Percentiles rank a stretch among this genome's conserved stretches.
These are phyloP conservation scores for Drosophila birchii DNA, from an alignment of 2,888 invertebrate species.

Conservation along the genomic window DNA sequence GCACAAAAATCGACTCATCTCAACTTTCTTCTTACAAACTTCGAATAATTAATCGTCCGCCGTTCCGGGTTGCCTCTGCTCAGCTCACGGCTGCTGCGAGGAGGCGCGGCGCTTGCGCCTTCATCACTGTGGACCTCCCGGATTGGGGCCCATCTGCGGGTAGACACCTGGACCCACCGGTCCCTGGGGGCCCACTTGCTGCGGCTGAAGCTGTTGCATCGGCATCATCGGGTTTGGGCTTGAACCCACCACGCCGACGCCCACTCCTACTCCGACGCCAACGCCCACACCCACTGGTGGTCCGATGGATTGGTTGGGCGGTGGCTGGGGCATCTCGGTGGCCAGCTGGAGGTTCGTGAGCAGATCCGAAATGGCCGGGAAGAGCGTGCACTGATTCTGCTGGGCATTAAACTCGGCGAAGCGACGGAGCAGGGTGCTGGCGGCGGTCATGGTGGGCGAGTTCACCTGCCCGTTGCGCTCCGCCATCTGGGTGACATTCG, in stretches of 20 bases:
- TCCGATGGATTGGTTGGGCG: slow-evolving; percentile 85
- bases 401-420: slow-evolving; percentile 90
- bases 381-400: slow-evolving; percentile 95
- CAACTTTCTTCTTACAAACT: background rate
- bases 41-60: slow-evolving; percentile 29
- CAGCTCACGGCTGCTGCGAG: slow-evolving; percentile 67
- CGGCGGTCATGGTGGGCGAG: slow-evolving; percentile 87
- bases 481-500: slow-evolving; percentile 94
- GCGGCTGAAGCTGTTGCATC: slow-evolving; percentile 85
- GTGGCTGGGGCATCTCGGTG: slow-evolving; percentile 90
- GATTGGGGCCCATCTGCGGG: slow-evolving; percentile 81
- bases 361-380: slow-evolving; percentile 95
- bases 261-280: slow-evolving; percentile 61
- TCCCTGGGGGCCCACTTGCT: slow-evolving; percentile 81
- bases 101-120: slow-evolving; percentile 84
- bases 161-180: slow-evolving; percentile 81
- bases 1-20: slow-evolving; percentile 9
- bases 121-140: slow-evolving; percentile 83
- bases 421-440: slow-evolving; percentile 88
- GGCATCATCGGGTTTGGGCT: slow-evolving; percentile 87
- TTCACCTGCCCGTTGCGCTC: slow-evolving; percentile 90
- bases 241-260: slow-evolving; percentile 83
- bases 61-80: slow-evolving; percentile 36
- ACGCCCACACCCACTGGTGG: slow-evolving; percentile 81
- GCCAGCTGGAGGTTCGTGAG: slow-evolving; percentile 93